Evolutionary conservation across 2,113 vertebrate genomes (phyloP), one percentile per base, ranked within the genome.

Genomic region (Pomatostomus ruficeps): DNA sequence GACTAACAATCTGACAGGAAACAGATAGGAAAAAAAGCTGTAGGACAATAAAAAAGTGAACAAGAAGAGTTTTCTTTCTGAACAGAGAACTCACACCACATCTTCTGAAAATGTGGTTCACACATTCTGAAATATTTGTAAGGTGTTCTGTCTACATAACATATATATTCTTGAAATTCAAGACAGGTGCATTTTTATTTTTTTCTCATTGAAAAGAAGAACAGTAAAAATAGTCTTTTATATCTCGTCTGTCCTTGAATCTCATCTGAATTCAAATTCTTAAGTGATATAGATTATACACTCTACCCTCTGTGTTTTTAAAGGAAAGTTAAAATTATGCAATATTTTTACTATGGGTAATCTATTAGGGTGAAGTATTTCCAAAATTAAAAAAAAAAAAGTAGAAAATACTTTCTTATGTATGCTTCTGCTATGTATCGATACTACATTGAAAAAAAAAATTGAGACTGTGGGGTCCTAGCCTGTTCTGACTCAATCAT

Each of bases 401-500:
- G 4, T 8, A 35, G 2, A 51, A 77, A 43, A 19, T 14, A 2
- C n/a, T 40, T 68, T 63, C 0, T 29, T 52, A 19, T 19, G 1
- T 25, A 36, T 63, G 19, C 3, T 67, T 67, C 14, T 70, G 3
- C 17, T 48, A 72, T 35, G 2, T 52, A 46, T 10, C 14, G 70
- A 24, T 2, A 87, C 1, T 28, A 21, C 3, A 36, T 51, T 16
- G 6, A 9, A 68, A 38, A 54, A 46, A 24, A 51, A 38, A 10
- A 12, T 5, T 19, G 2, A 18, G 16, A 43, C 5, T n/a, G 2
- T 35, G 4, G 1, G 2, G 1, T 36, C 25, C 7, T 42, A 67
- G 28, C 9, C 2, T 67, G 5, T 43, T 81, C 24, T 73, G 22
- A 28, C 5, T 58, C 24, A 38, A 31, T 28, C 0, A 63, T 52